Evolutionary conservation across 2,113 vertebrate genomes (phyloP), one percentile per base, ranked within the genome.

Genomic region (Lamprotornis superbus): DNA sequence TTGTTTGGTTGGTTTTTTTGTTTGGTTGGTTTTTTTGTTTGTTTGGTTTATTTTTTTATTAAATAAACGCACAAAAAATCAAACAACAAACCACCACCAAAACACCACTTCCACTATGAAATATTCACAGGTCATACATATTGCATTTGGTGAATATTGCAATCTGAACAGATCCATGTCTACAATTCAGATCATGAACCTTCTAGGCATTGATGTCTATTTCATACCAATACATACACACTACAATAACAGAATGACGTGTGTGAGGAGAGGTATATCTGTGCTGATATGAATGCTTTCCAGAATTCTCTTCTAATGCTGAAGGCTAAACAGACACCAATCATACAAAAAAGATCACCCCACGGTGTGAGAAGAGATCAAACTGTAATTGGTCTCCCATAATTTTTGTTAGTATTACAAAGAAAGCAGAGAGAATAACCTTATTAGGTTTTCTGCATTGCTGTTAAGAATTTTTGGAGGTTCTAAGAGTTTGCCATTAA

Each of bases 61-160:
- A 39, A 50, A 22, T 40, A 20, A 56, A 16, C 4, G 11, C 3
- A 19, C 13, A 55, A 31, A 30, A 53, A 35, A 28, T 4, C 13
- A 23, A n/a, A 5, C 20, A 80, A 46, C 3, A 60, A 65, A 3
- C 17, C 21, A 53, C 9, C 3, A 52, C 14, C 6, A 46, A 79
- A 68, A 37, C 19, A 56, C 1, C 2, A 12, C 30, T 31, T 59
- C 19, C 39, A 25, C 28, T 76, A 60, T 31, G 33, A 97, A 97
- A 97, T 91, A 94, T 85, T 95, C 86, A 94, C 73, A 82, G 67
- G 68, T 80, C 83, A 47, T 73, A 93, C 9, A 78, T 85, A 90
- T 42, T 87, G 67, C 80, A 95, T 94, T 60, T 95, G 92, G 94
- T 74, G 44, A 95, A 84, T 93, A 83, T 37, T 95, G 80, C 83